Conservation (phyloP, 2,113 vertebrate species). For the Macquaria australasica region DNA sequence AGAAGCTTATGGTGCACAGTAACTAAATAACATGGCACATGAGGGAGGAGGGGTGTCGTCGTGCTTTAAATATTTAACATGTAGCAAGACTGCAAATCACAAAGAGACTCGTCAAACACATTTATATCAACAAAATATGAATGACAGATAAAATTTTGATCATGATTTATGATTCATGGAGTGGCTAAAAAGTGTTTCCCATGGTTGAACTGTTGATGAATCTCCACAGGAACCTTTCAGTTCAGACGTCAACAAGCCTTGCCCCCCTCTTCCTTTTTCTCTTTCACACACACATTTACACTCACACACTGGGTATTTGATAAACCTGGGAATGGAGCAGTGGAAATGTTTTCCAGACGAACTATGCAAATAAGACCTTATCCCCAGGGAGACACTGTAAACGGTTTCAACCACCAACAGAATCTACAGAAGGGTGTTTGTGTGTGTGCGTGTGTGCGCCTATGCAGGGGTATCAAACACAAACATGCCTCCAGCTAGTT, state of each 20-base stretch:
- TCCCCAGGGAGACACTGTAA: conserved; percentile 73
- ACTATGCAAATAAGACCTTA: conserved; percentile 78
- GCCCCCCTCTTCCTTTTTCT: not conserved
- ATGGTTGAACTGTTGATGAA: conserved; percentile 32
- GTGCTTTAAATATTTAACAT: conserved; percentile 44
- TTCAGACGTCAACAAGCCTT: conserved; percentile 28
- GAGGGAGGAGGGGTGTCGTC: conserved; percentile 7
- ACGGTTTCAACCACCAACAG: conserved; percentile 68
- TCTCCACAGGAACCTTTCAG: conserved; percentile 19
- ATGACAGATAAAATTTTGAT: conserved; percentile 37
- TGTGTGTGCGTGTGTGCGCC: conserved; percentile 24
- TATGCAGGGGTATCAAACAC: conserved; percentile 63
- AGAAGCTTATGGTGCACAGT: conserved; percentile 56
- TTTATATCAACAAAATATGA: conserved; percentile 30
- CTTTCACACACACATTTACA: conserved; percentile 41
- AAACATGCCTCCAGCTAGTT: conserved; percentile 71
- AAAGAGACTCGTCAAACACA: conserved; percentile 5
- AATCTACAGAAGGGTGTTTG: conserved; percentile 48
- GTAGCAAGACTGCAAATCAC: conserved; percentile 13
- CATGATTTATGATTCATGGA: conserved; percentile 34
- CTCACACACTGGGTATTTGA: conserved; percentile 61
- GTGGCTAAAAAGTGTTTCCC: conserved; percentile 23
- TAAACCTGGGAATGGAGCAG: conserved; percentile 72
- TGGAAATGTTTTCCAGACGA: conserved; percentile 78
- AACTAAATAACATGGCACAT: conserved; percentile 29